These are phyloP conservation scores for Eulimnadia texana DNA, from an alignment of 1,140 invertebrate species.

Conservation along the genomic window DNA sequence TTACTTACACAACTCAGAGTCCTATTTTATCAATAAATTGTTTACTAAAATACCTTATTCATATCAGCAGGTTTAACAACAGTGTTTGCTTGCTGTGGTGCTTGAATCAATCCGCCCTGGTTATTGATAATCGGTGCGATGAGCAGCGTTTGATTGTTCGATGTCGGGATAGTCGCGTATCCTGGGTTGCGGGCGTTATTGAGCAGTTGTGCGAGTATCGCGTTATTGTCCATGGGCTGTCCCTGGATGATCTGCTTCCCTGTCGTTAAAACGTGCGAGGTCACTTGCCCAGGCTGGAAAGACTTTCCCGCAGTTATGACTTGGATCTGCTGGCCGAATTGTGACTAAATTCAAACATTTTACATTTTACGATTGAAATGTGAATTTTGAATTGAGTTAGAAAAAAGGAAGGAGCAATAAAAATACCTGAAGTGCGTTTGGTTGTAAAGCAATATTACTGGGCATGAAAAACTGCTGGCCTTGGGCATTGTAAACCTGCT, in stretches of 20 bases:
- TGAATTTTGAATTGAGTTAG: slow-evolving; percentile 63
- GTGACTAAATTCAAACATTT: slow-evolving; percentile 50
- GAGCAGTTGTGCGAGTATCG: slow-evolving; percentile 19
- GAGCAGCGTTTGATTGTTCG: slow-evolving; percentile 52
- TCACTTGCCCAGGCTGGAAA: not conserved
- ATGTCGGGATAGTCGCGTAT: slow-evolving; percentile 52
- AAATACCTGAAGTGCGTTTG: slow-evolving; percentile 50
- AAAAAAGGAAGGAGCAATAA: slow-evolving; percentile 25
- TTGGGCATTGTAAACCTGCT: slow-evolving; percentile 56
- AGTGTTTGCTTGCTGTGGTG: slow-evolving; percentile 28
- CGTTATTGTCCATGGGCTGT: slow-evolving; percentile 5
- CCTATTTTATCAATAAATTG: not conserved
- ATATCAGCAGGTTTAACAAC: slow-evolving; percentile 28
- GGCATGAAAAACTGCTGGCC: slow-evolving; percentile 63
- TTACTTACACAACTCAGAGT: not conserved
- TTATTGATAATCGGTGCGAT: slow-evolving; percentile 55
- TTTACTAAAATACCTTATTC: slow-evolving; percentile 28
- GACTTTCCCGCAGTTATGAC: not conserved
- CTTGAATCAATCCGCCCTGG: slow-evolving; percentile 45
- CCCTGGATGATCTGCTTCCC: slow-evolving; percentile 14
- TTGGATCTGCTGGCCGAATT: slow-evolving; percentile 35
- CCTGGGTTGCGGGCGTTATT: slow-evolving; percentile 29
- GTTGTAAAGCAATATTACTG: slow-evolving; percentile 56
- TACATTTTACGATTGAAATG: slow-evolving; percentile 61
- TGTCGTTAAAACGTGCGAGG: slow-evolving; percentile 10